Base-by-base conservation (phyloP, 92 coral and sea anemone species). In the Umimayanthus kanabou region DNA sequence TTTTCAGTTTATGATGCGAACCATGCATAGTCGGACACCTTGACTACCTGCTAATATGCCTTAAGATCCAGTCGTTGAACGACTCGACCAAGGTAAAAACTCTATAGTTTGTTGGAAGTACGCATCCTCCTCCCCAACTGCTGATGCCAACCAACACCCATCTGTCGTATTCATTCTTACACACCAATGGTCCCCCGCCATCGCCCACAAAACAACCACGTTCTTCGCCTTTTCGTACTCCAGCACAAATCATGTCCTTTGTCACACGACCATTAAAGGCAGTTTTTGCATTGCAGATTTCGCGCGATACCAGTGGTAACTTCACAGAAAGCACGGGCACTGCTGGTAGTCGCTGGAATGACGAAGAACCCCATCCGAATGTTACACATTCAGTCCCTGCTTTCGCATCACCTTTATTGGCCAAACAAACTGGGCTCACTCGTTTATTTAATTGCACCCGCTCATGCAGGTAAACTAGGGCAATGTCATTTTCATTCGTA, bases 151-250 rank as follows among this genome's bases (percentile, higher is more conserved):
- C 94, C 66, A 94, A 89, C 89, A 91, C 88, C 94, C 96, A 94
- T 85, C 86, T 85, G 80, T 89, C 89, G 18, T 90, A 64, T 6
- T 84, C 64, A 73, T 75, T 87, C 83, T 89, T 88, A 74, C 97
- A 96, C 97, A 94, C 91, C 29, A 96, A 93, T 25, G 98, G 92
- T 42, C 97, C 92, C 43, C 98, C 98, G 0, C 95, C 95, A 84
- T 94, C 98, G 37, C 97, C 98, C 10, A 79, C 79, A 77, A 85
- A 88, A 88, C 98, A 96, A 39, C 90, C 91, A 81, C 92, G 97
- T 29, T 90, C 73, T 50, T 89, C 93, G 49, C 90, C 93, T 47
- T 74, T 80, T 29, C 66, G 76, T 73, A 49, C 85, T 16, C 97
- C 97, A 11, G 98, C 98, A 88, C 98, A 96, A 49, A 96, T 64